Evolutionary conservation across 1,140 invertebrate genomes (phyloP), one percentile per base, ranked within the genome.

Genomic region (Formica selysi): DNA sequence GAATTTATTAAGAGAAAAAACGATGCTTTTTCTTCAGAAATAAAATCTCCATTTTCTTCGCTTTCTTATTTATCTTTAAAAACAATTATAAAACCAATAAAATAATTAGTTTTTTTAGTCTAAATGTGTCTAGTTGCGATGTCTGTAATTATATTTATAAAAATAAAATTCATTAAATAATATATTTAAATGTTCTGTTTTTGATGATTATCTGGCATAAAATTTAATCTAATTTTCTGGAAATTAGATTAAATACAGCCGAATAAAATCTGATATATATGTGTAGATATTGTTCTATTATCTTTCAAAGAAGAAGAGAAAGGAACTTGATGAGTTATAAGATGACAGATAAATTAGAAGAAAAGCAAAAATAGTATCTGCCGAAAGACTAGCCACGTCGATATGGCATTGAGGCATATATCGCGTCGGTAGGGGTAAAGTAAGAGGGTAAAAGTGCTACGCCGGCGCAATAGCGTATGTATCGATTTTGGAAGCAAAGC

Each of bases 401-500:
- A 81, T 81, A 81, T 81, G 54, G 10, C 79, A 81, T 81, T 73
- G 38, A 81, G 67, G 44, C 64, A 70, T 16, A 29, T 70, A 29
- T 71, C 44, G 67, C 41, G 57, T 65, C 26, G 67, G 61, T 41
- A 84, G 86, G 70, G 81, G 87, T 70, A 67, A 29, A 29, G 73
- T 76, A 67, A 88, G 85, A 78, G 79, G 79, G 62, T 70, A 80
- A 88, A 76, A 88, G 76, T 51, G 48, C 93, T 92, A 91, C 93
- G 92, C 93, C 83, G 90, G 93, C 94, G 94, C 93, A 93, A 61
- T 91, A 86, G 88, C 62, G 54, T 68, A 88, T 88, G 89, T 95
- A 95, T 95, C 92, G 94, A 95, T 95, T 93, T 92, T 83, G 86
- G 86, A 83, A 90, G 85, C 86, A 89, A 93, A 91, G 91, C 91